A percentile compares a stretch with the other conserved stretches of the same genome.
Evolutionary conservation across 2,888 invertebrate genomes (phyloP).

Genomic region (Lithophane ornitopus): DNA sequence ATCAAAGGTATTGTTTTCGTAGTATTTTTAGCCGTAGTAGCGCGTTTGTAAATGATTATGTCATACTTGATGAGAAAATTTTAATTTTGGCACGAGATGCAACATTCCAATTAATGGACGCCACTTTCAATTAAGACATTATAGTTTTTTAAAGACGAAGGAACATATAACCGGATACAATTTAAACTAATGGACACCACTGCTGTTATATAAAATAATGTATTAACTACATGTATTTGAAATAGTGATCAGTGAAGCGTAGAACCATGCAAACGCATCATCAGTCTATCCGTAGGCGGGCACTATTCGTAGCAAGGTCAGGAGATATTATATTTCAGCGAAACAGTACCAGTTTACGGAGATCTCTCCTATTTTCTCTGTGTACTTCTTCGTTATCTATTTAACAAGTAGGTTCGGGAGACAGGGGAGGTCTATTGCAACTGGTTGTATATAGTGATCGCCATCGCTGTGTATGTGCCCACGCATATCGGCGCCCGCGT

Average conservation of each 20-base stretch:
- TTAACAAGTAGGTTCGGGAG: constrained; percentile 57
- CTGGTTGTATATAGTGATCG: constrained; percentile 75
- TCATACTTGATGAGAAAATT: constrained; percentile 24
- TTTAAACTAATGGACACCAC: constrained; percentile 42
- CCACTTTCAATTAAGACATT: constrained; percentile 38
- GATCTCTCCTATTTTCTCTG: constrained; percentile 64
- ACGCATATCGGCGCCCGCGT: constrained; percentile 82
- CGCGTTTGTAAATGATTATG: constrained; percentile 43
- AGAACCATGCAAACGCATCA: constrained; percentile 72
- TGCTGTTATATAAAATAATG: constrained; percentile 45
- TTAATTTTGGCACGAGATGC: constrained; percentile 34
- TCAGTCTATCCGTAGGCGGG: constrained; percentile 83
- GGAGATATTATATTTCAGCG: constrained; percentile 88
- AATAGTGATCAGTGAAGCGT: constrained; percentile 68
- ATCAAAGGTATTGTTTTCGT: constrained; percentile 14
- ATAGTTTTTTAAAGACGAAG: constrained; percentile 24
- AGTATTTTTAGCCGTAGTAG: constrained; percentile 39
- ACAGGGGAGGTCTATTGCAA: constrained; percentile 70
- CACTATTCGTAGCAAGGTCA: constrained; percentile 89
- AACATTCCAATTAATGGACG: constrained; percentile 42
- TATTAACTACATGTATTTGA: constrained; percentile 61
- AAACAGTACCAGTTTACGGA: constrained; percentile 70
- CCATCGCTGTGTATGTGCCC: constrained; percentile 78
- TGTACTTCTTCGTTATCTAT: constrained; percentile 53
- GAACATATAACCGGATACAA: constrained; percentile 34